A percentile compares a stretch with the other conserved stretches of the same genome.
Evolutionary conservation across 2,113 vertebrate species (phyloP).

Genomic region (Tetrao urogallus): DNA sequence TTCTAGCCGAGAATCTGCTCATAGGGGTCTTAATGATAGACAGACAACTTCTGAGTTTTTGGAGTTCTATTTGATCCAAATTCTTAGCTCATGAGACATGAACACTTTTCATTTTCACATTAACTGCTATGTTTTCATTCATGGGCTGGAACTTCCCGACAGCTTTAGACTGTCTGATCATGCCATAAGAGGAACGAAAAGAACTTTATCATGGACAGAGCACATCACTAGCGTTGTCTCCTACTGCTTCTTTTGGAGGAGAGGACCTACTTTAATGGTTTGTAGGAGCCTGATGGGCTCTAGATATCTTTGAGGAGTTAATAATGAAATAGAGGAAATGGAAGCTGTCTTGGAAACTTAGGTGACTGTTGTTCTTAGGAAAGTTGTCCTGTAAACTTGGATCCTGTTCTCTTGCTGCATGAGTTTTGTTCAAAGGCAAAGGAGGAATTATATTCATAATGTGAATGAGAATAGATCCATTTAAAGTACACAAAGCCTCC

Average conservation of each 20-base stretch:
- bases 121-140: slow-evolving; percentile 41
- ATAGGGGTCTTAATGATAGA: slow-evolving; percentile 46
- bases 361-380: not conserved
- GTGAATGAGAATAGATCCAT: not conserved
- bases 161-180: slow-evolving; percentile 48
- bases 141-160: not conserved
- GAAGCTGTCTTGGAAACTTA: not conserved
- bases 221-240: slow-evolving; percentile 28
- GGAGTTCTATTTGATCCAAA: slow-evolving; percentile 55
- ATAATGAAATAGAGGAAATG: slow-evolving; percentile 33
- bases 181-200: slow-evolving; percentile 43
- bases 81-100: slow-evolving; percentile 52
- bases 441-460: not conserved
- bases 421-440: not conserved
- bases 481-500: not conserved
- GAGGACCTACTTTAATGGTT: slow-evolving; percentile 11
- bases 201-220: slow-evolving; percentile 25
- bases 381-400: slow-evolving; percentile 1
- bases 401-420: not conserved
- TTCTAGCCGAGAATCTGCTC: slow-evolving; percentile 37
- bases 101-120: slow-evolving; percentile 57
- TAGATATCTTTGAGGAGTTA: slow-evolving; percentile 36
- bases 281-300: slow-evolving; percentile 25
- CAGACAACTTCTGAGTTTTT: slow-evolving; percentile 50
- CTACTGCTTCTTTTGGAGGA: slow-evolving; percentile 55